Evolutionary conservation across 2,888 invertebrate genomes (phyloP).

Genomic region (Scaptomyza reducta): DNA sequence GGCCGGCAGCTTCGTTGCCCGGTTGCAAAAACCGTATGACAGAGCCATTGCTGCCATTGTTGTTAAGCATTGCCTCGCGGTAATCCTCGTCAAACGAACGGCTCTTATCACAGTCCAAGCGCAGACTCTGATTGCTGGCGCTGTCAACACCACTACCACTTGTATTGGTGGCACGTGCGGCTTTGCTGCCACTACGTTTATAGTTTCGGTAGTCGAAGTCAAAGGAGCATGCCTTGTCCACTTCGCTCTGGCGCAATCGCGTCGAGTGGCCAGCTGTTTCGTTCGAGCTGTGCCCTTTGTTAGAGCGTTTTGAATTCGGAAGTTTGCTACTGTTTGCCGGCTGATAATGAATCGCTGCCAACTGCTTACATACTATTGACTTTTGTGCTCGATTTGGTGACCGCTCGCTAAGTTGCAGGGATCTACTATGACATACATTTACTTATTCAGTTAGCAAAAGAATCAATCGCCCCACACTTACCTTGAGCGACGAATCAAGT

Average conservation of each 20-base stretch:
- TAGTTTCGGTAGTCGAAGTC: constrained; percentile 83
- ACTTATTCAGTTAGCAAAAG: neutral
- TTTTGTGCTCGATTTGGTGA: constrained; percentile 85
- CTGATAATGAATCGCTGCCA: constrained; percentile 44
- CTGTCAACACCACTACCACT: constrained; percentile 61
- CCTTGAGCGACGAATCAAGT: constrained; percentile 84
- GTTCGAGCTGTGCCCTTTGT: constrained; percentile 51
- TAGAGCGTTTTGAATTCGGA: constrained; percentile 78
- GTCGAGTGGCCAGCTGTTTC: constrained; percentile 35
- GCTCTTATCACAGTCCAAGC: constrained; percentile 83
- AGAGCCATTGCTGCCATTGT: constrained; percentile 59
- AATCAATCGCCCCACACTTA: constrained; percentile 43
- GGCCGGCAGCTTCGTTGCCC: constrained; percentile 35
- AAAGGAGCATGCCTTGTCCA: constrained; percentile 83
- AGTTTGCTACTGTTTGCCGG: constrained; percentile 67
- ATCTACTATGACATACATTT: constrained; percentile 81
- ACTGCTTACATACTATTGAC: constrained; percentile 71
- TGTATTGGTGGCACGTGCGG: constrained; percentile 31
- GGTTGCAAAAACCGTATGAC: constrained; percentile 71
- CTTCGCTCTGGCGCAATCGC: constrained; percentile 72
- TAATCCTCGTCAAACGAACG: constrained; percentile 84
- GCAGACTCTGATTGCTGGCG: constrained; percentile 75
- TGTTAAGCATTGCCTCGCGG: constrained; percentile 76
- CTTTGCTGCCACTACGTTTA: constrained; percentile 43
- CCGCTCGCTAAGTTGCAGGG: constrained; percentile 87